Evolutionary conservation across 2,797 vertebrate species (phyloP), one percentile per base, ranked within the genome.

Genomic region (Bradypodion ventrale): DNA sequence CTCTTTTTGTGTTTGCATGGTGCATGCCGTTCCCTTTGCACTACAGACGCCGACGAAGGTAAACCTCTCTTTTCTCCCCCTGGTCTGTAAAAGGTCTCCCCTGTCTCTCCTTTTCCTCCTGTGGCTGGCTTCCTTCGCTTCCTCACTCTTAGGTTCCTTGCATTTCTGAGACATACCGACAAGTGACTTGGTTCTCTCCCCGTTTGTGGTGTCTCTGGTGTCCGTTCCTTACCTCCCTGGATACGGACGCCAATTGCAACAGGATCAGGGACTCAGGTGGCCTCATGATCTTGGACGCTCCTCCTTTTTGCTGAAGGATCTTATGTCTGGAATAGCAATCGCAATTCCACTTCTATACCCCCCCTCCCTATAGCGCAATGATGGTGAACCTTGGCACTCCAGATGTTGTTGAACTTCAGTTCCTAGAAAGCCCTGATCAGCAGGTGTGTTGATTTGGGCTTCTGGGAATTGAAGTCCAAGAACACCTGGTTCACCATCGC

Each of bases 21-120:
- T 99, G 98, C 98, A 99, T 99, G 98, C 96, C 93, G 97, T 5
- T 93, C 95, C 94, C 96, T 94, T 97, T 95, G 96, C 97, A 97
- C 97, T 94, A 91, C 98, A 99, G 98, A 98, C 91, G 95, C 95
- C 93, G 96, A 97, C 29, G 97, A 98, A 99, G 98, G 98, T 99
- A 99, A 99, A 96, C 92, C 95, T 32, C 93, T 91, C 88, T 86
- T 91, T 85, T 76, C 90, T 92, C 25, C 88, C 78, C 91, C 83
- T 84, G 85, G 86, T 86, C 85, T 85, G 62, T 0, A 40, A 42
- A 69, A 52, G 0, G 29, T 46, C 2, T 6, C 5, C 3, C 35
- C 2, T 21, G 27, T 12, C 9, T 35, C 73, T 19, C 1, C n/a
- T 32, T 29, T 29, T 7, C 40, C 21, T 35, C 73, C 23, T 23